Base-by-base conservation (phyloP, 2,888 invertebrate genomes). In the Chrysodeixis includens region DNA sequence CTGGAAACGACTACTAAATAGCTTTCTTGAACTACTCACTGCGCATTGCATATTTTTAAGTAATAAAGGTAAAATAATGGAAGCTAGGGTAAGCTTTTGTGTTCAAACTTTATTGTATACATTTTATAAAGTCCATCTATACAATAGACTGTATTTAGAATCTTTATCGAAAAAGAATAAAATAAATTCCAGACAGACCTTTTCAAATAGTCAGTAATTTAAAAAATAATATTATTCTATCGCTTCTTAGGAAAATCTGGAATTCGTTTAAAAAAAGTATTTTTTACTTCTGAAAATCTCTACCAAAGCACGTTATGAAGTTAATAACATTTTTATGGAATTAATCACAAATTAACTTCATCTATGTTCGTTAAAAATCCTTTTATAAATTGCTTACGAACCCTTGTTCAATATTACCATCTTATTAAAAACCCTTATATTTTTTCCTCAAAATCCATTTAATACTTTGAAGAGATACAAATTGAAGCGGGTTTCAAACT, bases 1-100 rank as follows among this genome's bases (percentile, higher is more conserved):
- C 46, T 49, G 1, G 46, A 49, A 49, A 20, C 46, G 46, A 49
- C 46, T 49, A 49, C 46, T 20, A 20, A 40, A 49, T 49, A 20
- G 46, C 46, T 49, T 46, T 49, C 46, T 49, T 49, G 20, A 10
- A 49, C 10, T 35, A 35, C 12, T 49, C 46, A 18, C 20, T 49
- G 46, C 46, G 20, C 46, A 49, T 18, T 49, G 46, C 46, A 20
- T 49, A 49, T 49, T 49, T 49, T n/a, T n/a, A 20, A 20, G 10
- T 20, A 18, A 49, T 49, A 20, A 49, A n/a, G 40, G 40, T 5
- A 40, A 40, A 26, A 26, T 26, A 26, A n/a, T n/a, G 40, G n/a
- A n/a, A 40, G 4, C n/a, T n/a, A n/a, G n/a, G n/a, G 5, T 35
- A 35, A 35, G 14, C 35, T 35, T 35, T 4, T 35, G 12, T 35